Base-by-base conservation (phyloP, 1,140 invertebrate species). In the Araneus ventricosus region DNA sequence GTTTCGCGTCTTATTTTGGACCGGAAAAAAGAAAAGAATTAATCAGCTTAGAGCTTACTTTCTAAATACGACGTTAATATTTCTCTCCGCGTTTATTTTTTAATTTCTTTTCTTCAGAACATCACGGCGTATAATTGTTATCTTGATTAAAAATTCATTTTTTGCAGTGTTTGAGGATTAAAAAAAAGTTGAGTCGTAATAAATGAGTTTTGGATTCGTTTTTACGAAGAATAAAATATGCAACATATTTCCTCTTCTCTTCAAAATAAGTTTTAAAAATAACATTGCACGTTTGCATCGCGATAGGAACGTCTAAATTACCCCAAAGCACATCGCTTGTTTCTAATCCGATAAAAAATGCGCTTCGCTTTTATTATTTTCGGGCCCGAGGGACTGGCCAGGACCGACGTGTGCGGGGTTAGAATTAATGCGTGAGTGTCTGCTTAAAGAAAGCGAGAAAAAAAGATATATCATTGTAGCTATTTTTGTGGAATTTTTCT, bases 111-210 rank as follows among this genome's bases (percentile, higher is more conserved):
- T 75, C 70, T 34, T 37, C 6, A 30, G 34, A 34, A 37, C 70
- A 75, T 75, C 70, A 37, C 30, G 45, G 27, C 70, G 70, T 37
- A 37, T 75, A 75, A 75, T 37, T 75, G 70, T 75, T 75, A 75
- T 75, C 70, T 75, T 75, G 70, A 75, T 75, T 75, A 75, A 75
- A 75, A 75, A 34, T 75, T 75, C 70, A 75, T 75, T 75, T 75
- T 75, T 75, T 75, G 5, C 63, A 30, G 70, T 34, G 30, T 75
- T 70, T 70, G 27, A 4, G 30, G 4, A 63, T 24, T 22, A 24
- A 24, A 34, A 75, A 75, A 37, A 75, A 75, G 34, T 75, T 4
- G 30, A 37, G 3, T 37, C 14, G 70, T 75, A 37, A 75, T 34
- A 75, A 75, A 75, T 75, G 70, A 75, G 30, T 34, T 75, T 75